Conservation (phyloP, 2,113 vertebrate species). For the Tachuris rubrigastra region DNA sequence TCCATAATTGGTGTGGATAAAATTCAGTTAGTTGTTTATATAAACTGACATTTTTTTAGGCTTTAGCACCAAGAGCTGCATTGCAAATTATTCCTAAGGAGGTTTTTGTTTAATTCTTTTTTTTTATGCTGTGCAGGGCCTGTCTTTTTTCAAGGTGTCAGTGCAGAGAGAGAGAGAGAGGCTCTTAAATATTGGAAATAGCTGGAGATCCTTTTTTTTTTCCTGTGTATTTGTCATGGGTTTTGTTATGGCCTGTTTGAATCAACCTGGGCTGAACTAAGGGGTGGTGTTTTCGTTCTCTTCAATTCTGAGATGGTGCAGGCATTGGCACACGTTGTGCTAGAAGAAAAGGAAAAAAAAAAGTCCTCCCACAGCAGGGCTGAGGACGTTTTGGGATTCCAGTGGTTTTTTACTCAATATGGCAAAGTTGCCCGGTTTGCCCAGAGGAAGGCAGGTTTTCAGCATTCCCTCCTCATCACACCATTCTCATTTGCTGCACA, state of each 20-base stretch:
- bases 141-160: constrained; percentile 99
- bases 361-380: constrained; percentile 40
- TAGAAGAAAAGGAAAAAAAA: constrained; percentile 23
- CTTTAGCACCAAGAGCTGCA: constrained; percentile 92
- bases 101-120: constrained; percentile 98
- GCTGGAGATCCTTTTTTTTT: constrained; percentile 59
- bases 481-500: background rate
- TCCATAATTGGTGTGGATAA: constrained; percentile 98
- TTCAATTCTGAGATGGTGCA: constrained; percentile 94
- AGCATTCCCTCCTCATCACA: constrained; percentile 35
- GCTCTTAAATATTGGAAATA: constrained; percentile 78
- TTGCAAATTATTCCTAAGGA: constrained; percentile 88
- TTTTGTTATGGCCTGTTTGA: constrained; percentile 77
- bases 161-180: constrained; percentile 65
- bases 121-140: constrained; percentile 81
- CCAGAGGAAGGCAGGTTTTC: constrained; percentile 49
- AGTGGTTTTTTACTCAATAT: constrained; percentile 98
- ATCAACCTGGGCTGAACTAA: constrained; percentile 73
- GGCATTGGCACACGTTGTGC: constrained; percentile 87
- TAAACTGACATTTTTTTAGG: constrained; percentile 94
- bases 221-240: constrained; percentile 70
- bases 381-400: constrained; percentile 82
- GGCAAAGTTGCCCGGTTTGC: constrained; percentile 90
- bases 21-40: constrained; percentile 96
- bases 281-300: constrained; percentile 69